Base-by-base conservation (phyloP, 1,140 invertebrate species). In the Geopemphigus sp. region DNA sequence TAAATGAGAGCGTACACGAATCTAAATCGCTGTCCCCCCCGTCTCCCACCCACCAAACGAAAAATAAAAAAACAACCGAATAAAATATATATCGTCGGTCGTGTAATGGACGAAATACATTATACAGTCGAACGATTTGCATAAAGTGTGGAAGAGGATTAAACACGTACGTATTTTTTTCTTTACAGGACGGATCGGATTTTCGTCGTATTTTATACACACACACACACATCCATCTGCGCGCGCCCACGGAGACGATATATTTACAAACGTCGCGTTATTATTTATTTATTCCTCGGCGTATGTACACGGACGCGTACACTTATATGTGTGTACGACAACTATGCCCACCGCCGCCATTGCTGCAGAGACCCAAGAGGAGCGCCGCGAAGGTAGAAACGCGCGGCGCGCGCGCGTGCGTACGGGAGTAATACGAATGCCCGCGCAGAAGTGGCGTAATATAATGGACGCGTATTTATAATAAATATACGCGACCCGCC, bases 111-210 rank as follows among this genome's bases (percentile, higher is more conserved):
- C 32, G 12, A 11, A 11, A 50, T 39, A 39, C 12, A 4, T 32
- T 14, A 15, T 59, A 22, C 14, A 12, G 14, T 32, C 5, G 26
- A 5, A 24, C 24, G 26, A 53, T 72, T 72, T 72, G 47, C 68
- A 72, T 72, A 53, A 54, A 54, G 50, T 24, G 64, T 17, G n/a
- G 64, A 17, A 26, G 68, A 54, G 47, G 68, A 72, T 72, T 72
- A 72, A 45, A 64, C 63, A 64, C 63, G 59, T 61, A 61, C 17
- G 32, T 66, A 45, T 70, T 50, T 50, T 68, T 50, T 26, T 22
- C 24, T 26, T 0, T 8, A 15, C 50, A 17, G 3, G 11, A 54
- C 26, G 47, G 39, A 68, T 47, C 47, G 66, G 47, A 54, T 54
- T 72, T 72, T 53, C 66, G 24, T 26, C 66, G 47, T 70, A 17